These are phyloP conservation scores for Colius striatus DNA, from an alignment of 2,113 vertebrate genomes.

Conservation along the genomic window DNA sequence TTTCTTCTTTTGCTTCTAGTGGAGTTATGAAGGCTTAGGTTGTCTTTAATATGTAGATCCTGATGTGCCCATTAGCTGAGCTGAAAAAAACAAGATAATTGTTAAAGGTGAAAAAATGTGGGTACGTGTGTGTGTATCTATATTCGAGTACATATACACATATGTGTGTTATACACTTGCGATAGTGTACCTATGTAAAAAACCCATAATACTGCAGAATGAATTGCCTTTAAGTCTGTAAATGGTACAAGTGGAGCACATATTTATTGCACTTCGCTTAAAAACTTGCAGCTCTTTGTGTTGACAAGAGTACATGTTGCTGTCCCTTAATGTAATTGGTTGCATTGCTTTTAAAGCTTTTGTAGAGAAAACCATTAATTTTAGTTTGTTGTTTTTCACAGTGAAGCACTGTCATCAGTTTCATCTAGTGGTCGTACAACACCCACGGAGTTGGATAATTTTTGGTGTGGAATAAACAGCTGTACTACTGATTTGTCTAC, in stretches of 20 bases:
- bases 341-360: background rate
- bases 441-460: conserved; percentile 65
- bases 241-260: background rate
- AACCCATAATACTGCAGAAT: background rate
- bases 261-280: background rate
- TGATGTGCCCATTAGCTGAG: background rate
- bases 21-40: background rate
- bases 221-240: background rate
- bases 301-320: background rate
- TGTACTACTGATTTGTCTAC: conserved; percentile 79
- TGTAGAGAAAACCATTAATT: background rate
- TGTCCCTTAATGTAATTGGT: background rate
- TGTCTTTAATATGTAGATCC: background rate
- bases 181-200: background rate
- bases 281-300: background rate
- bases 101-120: background rate
- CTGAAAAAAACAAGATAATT: background rate
- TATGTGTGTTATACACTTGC: background rate
- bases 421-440: conserved; percentile 57
- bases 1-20: background rate
- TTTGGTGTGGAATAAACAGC: conserved; percentile 79
- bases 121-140: fast-evolving
- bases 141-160: background rate
- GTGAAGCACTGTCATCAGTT: conserved; percentile 46
- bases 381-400: conserved; percentile 50